These are phyloP conservation scores for Cephalopterus ornatus DNA, from an alignment of 2,113 vertebrate species.

Conservation along the genomic window DNA sequence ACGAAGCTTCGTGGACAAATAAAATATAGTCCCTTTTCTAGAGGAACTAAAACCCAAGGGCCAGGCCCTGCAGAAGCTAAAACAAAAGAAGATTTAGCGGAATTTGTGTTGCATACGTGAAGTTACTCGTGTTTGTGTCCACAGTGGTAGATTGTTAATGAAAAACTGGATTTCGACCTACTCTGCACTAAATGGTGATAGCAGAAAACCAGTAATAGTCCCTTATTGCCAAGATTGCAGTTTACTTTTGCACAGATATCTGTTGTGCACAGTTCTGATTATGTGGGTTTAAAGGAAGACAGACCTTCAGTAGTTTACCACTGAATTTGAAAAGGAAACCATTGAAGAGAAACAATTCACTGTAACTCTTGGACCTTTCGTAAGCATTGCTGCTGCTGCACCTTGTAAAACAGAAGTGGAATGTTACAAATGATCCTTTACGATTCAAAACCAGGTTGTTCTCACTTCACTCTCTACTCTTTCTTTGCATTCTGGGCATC, in stretches of 20 bases:
- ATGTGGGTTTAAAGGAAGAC: conserved; percentile 51
- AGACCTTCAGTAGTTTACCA: conserved; percentile 35
- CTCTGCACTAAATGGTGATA: background rate
- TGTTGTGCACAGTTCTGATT: conserved; percentile 7
- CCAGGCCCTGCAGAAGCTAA: background rate
- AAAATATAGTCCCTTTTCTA: background rate
- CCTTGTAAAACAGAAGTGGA: conserved; percentile 64
- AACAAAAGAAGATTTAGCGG: background rate
- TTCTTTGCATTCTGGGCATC: conserved; percentile 69
- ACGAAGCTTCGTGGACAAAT: background rate
- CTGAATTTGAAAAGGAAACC: conserved; percentile 21
- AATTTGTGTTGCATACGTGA: background rate
- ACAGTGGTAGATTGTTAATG: background rate
- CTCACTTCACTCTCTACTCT: conserved; percentile 60
- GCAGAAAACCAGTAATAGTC: conserved; percentile 9
- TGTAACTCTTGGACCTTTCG: conserved; percentile 57
- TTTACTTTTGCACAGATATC: conserved; percentile 36
- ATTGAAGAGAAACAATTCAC: background rate
- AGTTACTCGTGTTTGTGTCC: background rate
- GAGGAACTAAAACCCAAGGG: background rate
- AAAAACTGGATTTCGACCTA: conserved; percentile 17
- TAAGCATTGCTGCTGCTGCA: conserved; percentile 50
- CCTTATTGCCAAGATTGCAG: conserved; percentile 35
- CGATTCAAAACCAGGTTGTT: conserved; percentile 64
- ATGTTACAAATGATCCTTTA: conserved; percentile 71